A percentile compares a stretch with the other conserved stretches of the same genome.
These are phyloP conservation scores for Thereva nobilitata DNA, from an alignment of 2,888 invertebrate species.

Conservation along the genomic window DNA sequence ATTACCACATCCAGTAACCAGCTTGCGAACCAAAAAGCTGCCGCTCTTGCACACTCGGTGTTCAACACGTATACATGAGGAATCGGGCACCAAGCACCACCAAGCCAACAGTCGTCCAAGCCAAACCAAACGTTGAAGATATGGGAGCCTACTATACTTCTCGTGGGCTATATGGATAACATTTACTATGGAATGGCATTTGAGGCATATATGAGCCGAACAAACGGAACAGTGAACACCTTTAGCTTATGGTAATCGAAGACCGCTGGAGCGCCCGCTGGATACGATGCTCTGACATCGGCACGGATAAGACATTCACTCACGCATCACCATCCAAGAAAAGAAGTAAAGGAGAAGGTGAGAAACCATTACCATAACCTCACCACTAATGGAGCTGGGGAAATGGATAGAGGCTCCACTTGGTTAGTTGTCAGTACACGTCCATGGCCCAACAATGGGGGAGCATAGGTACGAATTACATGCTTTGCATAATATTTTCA, in stretches of 20 bases:
- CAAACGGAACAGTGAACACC: conserved; percentile 10
- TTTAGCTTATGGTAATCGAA: conserved; percentile 27
- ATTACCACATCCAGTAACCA: neutral
- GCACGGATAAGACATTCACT: conserved; percentile 23
- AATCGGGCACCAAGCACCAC: no score
- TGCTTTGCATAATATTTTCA: conserved; percentile 24
- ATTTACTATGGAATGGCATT: no score
- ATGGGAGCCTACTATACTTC: no score
- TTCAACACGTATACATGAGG: no score
- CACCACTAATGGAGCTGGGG: conserved; percentile 8
- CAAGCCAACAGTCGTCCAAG: no score
- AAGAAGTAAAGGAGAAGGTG: conserved; percentile 20
- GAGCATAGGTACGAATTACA: conserved; percentile 21
- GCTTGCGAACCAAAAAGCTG: conserved; percentile 7
- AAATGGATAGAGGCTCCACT: conserved; percentile 15
- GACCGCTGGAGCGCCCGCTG: conserved; percentile 1
- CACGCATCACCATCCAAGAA: conserved; percentile 13
- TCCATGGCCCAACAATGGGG: neutral
- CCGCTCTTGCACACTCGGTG: no score
- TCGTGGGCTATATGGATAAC: no score
- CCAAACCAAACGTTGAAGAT: no score
- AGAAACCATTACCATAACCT: conserved; percentile 27
- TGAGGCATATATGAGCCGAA: no score
- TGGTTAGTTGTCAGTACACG: conserved; percentile 1
- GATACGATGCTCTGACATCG: conserved; percentile 12